Conservation (phyloP, 2,113 vertebrate genomes). For the Lepidothrix coronata region DNA sequence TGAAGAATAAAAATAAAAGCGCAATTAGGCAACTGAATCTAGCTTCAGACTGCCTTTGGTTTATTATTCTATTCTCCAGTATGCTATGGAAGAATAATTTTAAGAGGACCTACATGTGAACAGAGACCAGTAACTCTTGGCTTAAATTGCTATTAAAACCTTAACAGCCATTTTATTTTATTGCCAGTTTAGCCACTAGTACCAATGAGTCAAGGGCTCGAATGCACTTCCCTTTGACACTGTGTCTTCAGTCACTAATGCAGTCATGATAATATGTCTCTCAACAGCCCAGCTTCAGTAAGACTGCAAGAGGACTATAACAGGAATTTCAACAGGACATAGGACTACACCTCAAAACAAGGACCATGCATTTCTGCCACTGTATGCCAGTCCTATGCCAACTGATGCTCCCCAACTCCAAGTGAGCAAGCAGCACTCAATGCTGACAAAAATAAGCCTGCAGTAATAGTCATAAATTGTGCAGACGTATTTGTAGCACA, state of each 20-base stretch:
- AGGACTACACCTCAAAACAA: neutral
- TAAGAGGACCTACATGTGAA: neutral
- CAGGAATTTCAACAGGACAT: neutral
- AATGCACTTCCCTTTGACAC: neutral
- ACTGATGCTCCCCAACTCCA: neutral
- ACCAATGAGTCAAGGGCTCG: constrained; percentile 20
- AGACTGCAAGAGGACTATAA: neutral
- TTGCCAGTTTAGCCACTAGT: constrained; percentile 2
- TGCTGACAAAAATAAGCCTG: neutral
- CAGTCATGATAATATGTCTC: neutral
- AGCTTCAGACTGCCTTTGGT: neutral
- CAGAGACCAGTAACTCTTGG: neutral
- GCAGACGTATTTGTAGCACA: constrained; percentile 32
- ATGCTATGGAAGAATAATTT: neutral
- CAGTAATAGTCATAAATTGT: constrained; percentile 4
- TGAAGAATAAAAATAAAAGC: neutral
- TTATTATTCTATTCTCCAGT: neutral
- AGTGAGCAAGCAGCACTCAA: neutral
- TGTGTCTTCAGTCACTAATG: neutral
- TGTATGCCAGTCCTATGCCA: neutral
- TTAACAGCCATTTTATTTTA: constrained; percentile 50
- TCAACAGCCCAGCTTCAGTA: neutral
- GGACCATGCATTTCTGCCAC: neutral
- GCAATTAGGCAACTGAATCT: neutral
- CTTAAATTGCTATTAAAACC: constrained; percentile 36